A percentile compares a stretch with the other conserved stretches of the same genome.
phyloP scores from a whole-genome alignment of 2,888 invertebrate genomes.

The Hylaea fasciaria region DNA sequence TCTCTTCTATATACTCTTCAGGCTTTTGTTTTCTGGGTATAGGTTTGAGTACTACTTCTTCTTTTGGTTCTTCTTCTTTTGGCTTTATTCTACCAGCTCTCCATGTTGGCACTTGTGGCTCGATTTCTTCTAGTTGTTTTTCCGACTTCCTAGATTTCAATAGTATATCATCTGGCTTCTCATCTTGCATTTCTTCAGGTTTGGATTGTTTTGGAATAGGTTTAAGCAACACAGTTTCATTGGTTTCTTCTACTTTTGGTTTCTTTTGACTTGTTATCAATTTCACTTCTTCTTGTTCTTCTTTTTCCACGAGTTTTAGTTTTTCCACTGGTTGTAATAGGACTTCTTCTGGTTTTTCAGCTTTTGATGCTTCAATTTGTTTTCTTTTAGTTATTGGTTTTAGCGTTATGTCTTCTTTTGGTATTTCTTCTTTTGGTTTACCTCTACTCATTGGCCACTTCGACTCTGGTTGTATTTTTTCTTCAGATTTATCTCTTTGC shows the following conservation, averaged over 20 bases:
- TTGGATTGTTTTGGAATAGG: neutral
- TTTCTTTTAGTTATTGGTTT: slow-evolving; percentile 58
- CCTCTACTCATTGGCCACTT: neutral
- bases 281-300: slow-evolving; percentile 55
- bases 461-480: neutral
- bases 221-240: neutral
- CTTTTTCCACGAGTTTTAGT: slow-evolving; percentile 49
- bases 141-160: neutral
- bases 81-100: neutral
- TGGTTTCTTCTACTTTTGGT: slow-evolving; percentile 29
- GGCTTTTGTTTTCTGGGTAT: slow-evolving; percentile 53
- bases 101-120: neutral
- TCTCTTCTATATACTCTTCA: slow-evolving; percentile 42
- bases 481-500: neutral
- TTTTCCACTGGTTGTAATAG: slow-evolving; percentile 49
- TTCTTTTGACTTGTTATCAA: slow-evolving; percentile 42
- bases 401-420: slow-evolving; percentile 50
- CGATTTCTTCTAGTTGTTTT: neutral
- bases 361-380: slow-evolving; percentile 45
- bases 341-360: slow-evolving; percentile 72
- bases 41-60: slow-evolving; percentile 44
- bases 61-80: slow-evolving; percentile 64
- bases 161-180: neutral
- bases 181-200: slow-evolving; percentile 23
- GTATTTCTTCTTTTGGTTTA: slow-evolving; percentile 58